phyloP scores from a whole-genome alignment of 2,888 invertebrate species.

The Amphimallon solstitiale region DNA sequence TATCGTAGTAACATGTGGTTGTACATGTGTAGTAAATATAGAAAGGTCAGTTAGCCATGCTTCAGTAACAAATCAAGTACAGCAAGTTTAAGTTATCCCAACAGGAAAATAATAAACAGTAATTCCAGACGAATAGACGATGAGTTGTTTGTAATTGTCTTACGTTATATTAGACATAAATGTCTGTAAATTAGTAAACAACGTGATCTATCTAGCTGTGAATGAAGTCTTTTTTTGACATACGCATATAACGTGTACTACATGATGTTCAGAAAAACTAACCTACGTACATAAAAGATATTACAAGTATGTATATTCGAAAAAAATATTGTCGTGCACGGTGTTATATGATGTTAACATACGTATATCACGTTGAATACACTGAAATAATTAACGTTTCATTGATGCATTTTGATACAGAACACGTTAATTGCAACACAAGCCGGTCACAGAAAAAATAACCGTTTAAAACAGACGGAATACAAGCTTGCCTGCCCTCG shows the following conservation, averaged over 20 bases:
- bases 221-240: constrained; percentile 5
- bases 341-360: constrained; percentile 7
- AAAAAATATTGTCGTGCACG: constrained; percentile 31
- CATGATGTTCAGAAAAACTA: constrained; percentile 22
- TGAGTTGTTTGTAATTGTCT: background rate
- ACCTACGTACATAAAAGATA: constrained; percentile 23
- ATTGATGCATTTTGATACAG: constrained; percentile 28
- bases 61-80: constrained; percentile 20
- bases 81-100: constrained; percentile 22
- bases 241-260: constrained; percentile 14
- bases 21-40: constrained; percentile 41
- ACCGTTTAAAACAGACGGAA: constrained; percentile 25
- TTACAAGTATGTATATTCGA: no score
- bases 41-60: constrained; percentile 42
- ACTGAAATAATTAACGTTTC: constrained; percentile 34
- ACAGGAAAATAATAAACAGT: constrained; percentile 10
- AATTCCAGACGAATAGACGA: background rate
- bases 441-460: constrained; percentile 36
- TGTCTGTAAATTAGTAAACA: background rate
- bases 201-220: background rate
- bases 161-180: background rate
- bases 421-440: constrained; percentile 33
- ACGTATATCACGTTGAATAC: constrained; percentile 25
- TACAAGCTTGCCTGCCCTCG: constrained; percentile 33
- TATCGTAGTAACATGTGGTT: constrained; percentile 40